Base-by-base conservation (phyloP, 2,797 vertebrate species). In the Aphelocoma californica region DNA sequence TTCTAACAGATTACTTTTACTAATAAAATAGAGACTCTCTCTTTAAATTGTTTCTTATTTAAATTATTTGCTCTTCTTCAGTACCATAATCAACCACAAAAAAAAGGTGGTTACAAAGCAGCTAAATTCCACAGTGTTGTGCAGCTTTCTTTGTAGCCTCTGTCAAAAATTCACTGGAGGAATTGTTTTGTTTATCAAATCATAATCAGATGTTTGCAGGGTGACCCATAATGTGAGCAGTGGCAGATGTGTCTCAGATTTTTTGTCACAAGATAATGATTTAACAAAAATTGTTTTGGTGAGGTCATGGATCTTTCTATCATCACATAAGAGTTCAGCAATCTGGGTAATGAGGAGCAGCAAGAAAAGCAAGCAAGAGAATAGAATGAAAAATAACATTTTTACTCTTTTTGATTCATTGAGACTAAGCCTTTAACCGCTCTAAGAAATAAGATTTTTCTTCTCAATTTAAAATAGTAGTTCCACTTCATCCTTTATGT, bases 241-340 rank as follows among this genome's bases (percentile, higher is more conserved):
- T 88, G 95, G 86, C 72, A 96, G 62, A 90, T 89, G 57, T 77
- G 69, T 38, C 62, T 93, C 65, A 66, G 58, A 48, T 50, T 95
- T 90, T 86, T 85, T 96, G 84, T 61, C 84, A 60, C 80, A 83
- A 88, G 67, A 95, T 57, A 79, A 95, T 81, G 70, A 86, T 92
- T 90, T 95, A 95, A 95, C 91, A 93, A 93, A 94, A 95, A 91
- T 60, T 93, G 84, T 92, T 96, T 97, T 79, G 77, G 69, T 94
- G 84, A 94, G 84, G 95, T 93, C 94, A 95, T 5, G 0, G 69
- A 84, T 95, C 69, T 84, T 87, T 95, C 91, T 87, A 88, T 95
- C 92, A 95, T 94, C 96, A 97, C 94, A 84, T 86, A 78, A 61
- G 79, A 91, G 70, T 72, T 95, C 64, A 82, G 84, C 67, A 93